phyloP scores from a whole-genome alignment of 2,888 invertebrate species.

The Macrophya annulata region DNA sequence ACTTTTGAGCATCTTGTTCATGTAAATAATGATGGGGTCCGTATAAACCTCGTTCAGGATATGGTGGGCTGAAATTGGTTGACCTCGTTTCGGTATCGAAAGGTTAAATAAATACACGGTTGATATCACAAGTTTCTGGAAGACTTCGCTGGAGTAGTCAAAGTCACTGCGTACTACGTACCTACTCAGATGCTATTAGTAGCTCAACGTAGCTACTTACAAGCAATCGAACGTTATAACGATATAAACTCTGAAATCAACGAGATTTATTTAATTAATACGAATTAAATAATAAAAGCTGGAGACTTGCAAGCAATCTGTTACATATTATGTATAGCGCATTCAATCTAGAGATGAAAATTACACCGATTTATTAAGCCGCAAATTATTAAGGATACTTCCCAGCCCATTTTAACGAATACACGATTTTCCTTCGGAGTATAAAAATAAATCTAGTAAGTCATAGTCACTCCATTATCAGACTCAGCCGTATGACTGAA shows the following conservation, averaged over 20 bases:
- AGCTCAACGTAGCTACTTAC: constrained; percentile 7
- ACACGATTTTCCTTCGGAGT: not conserved
- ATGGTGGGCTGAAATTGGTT: not conserved
- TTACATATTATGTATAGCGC: not conserved
- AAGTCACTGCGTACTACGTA: not conserved
- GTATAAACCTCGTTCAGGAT: not conserved
- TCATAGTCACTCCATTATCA: not conserved
- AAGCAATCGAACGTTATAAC: not conserved
- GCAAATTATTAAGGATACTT: not conserved
- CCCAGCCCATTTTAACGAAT: not conserved
- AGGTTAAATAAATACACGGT: constrained; percentile 9
- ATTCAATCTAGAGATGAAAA: not conserved
- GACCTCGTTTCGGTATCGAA: not conserved
- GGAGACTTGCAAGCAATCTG: not conserved
- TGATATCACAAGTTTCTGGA: constrained; percentile 12
- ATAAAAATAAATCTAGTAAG: constrained; percentile 2
- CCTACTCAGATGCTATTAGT: not conserved
- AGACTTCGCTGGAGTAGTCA: constrained; percentile 12
- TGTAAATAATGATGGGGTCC: not conserved
- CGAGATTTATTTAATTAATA: not conserved
- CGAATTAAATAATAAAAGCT: not conserved
- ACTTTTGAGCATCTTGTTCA: not conserved
- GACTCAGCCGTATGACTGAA: not conserved
- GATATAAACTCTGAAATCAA: not conserved
- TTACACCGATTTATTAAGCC: not conserved